Evolutionary conservation across 2,888 invertebrate genomes (phyloP).

Genomic region (Rhamnusium bicolor): DNA sequence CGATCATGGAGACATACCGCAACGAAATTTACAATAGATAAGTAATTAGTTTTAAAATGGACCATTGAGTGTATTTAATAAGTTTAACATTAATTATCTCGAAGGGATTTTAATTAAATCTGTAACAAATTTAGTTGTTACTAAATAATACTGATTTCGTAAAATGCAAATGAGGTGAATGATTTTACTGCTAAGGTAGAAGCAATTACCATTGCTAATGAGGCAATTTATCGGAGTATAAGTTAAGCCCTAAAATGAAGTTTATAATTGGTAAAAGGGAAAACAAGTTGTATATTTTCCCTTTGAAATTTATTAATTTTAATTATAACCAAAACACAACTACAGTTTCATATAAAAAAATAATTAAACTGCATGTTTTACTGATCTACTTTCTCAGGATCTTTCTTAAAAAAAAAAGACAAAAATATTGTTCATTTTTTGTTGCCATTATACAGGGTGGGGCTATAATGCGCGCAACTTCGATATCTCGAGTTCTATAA

Average conservation of each 20-base stretch:
- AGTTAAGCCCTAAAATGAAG: constrained; percentile 9
- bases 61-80: too few species aligned
- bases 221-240: constrained; percentile 5
- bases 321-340: not conserved
- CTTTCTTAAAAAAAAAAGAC: too few species aligned
- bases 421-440: too few species aligned
- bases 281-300: not conserved
- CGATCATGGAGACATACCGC: too few species aligned
- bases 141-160: not conserved
- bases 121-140: not conserved
- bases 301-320: not conserved
- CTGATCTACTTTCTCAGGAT: too few species aligned
- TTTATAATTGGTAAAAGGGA: constrained; percentile 2
- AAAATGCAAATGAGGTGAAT: constrained; percentile 4
- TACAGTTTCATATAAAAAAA: too few species aligned
- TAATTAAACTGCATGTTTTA: too few species aligned
- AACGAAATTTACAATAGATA: too few species aligned
- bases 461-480: too few species aligned
- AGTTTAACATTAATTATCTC: not conserved
- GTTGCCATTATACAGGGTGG: too few species aligned
- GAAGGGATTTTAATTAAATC: not conserved
- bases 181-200: constrained; percentile 6
- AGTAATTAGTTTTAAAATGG: too few species aligned
- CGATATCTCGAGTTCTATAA: too few species aligned
- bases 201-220: constrained; percentile 8